Evolutionary conservation across 1,140 invertebrate genomes (phyloP).

Genomic region (Oryzaephilus surinamensis): DNA sequence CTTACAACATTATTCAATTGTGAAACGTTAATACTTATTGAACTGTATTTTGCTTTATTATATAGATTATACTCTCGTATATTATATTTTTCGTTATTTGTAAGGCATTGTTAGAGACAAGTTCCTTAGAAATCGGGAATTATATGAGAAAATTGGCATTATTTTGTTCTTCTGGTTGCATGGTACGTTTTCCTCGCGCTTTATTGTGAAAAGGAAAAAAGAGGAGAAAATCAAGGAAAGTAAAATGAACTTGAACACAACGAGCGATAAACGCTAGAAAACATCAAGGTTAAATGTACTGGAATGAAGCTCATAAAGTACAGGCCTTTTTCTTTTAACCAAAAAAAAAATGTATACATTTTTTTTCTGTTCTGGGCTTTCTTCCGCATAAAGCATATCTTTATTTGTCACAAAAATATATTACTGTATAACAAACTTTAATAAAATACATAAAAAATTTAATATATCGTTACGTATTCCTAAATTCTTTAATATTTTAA

Average conservation of each 20-base stretch:
- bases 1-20: no score
- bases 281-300: conserved; percentile 10
- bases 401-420: no score
- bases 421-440: no score
- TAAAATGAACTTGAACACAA: conserved; percentile 9
- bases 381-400: no score
- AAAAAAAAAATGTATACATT: neutral
- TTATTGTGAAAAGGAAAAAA: no score
- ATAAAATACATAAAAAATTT: no score
- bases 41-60: no score
- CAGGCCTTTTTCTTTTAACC: conserved; percentile 6
- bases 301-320: conserved; percentile 8
- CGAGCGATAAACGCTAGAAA: conserved; percentile 9
- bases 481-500: no score
- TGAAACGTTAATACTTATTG: no score
- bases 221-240: conserved; percentile 2
- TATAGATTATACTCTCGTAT: no score
- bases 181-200: conserved; percentile 6
- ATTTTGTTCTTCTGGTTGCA: conserved; percentile 9
- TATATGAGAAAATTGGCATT: conserved; percentile 6
- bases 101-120: conserved; percentile 9
- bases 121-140: conserved; percentile 5
- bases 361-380: neutral
- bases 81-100: no score
- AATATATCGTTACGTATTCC: no score